Evolutionary conservation across 2,113 vertebrate genomes (phyloP).

Genomic region (Meleagris gallopavo): DNA sequence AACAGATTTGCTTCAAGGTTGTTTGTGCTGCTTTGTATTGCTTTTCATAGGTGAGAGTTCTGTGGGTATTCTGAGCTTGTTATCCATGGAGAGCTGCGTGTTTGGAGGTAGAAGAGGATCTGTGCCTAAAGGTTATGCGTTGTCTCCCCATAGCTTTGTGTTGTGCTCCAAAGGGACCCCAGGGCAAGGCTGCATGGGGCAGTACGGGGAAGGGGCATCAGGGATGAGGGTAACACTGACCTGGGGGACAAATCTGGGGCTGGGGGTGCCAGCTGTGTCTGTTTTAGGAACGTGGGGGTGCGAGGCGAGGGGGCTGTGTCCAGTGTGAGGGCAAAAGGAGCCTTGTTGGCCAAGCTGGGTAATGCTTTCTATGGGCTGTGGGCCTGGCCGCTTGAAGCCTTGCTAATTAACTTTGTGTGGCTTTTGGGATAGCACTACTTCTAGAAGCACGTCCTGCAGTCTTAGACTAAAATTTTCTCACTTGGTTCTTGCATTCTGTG

Average conservation of each 20-base stretch:
- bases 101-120: neutral
- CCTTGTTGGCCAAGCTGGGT: too few species aligned
- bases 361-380: neutral
- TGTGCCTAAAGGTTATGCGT: accelerated
- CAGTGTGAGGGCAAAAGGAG: neutral
- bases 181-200: neutral
- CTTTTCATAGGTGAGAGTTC: neutral
- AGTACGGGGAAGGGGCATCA: neutral
- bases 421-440: neutral
- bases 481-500: neutral
- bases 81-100: accelerated
- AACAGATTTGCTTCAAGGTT: neutral
- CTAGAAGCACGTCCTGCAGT: neutral
- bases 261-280: neutral
- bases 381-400: neutral
- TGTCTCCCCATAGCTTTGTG: neutral
- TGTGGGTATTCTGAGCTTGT: neutral
- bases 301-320: neutral
- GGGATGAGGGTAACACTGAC: neutral
- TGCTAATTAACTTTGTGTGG: neutral
- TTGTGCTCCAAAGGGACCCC: neutral
- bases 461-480: neutral
- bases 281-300: neutral
- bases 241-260: neutral
- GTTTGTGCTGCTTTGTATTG: neutral